Evolutionary conservation across 2,113 vertebrate species (phyloP).

Genomic region (Pundamilia nyererei): DNA sequence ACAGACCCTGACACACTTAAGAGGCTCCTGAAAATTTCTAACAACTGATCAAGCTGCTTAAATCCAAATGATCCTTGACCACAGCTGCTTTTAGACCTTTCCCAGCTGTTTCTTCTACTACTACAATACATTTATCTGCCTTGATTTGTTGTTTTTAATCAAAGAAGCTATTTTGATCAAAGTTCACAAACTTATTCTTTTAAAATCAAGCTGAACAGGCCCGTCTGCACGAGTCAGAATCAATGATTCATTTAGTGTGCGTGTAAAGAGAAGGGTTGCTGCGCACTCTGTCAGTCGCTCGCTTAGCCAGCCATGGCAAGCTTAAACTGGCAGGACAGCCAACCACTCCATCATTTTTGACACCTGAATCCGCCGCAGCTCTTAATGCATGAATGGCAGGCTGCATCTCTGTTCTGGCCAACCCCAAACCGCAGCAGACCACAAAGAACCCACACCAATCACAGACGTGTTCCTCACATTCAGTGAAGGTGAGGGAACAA

Average conservation of each 20-base stretch:
- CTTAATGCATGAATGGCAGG: conserved; percentile 49
- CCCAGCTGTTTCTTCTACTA: not conserved
- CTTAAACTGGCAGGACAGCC: conserved; percentile 36
- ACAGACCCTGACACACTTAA: not conserved
- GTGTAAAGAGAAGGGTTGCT: conserved; percentile 21
- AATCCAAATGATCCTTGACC: not conserved
- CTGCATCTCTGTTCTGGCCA: conserved; percentile 23
- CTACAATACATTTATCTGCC: not conserved
- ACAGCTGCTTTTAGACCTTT: not conserved
- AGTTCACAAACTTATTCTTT: not conserved
- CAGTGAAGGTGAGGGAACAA: not conserved
- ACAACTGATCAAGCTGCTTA: not conserved
- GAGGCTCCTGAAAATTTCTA: not conserved
- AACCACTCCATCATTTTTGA: conserved; percentile 58
- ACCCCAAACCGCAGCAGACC: conserved; percentile 25
- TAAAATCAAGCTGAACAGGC: not conserved
- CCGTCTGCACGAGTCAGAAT: not conserved
- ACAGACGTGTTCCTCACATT: not conserved
- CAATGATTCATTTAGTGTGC: conserved; percentile 6
- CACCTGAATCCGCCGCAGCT: conserved; percentile 46
- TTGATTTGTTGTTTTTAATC: not conserved
- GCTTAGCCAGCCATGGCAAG: conserved; percentile 23
- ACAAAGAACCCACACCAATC: conserved; percentile 14
- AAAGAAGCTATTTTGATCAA: not conserved
- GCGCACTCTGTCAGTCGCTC: not conserved